Base-by-base conservation (phyloP, 2,888 invertebrate species). In the Lasioglossum vierecki region DNA sequence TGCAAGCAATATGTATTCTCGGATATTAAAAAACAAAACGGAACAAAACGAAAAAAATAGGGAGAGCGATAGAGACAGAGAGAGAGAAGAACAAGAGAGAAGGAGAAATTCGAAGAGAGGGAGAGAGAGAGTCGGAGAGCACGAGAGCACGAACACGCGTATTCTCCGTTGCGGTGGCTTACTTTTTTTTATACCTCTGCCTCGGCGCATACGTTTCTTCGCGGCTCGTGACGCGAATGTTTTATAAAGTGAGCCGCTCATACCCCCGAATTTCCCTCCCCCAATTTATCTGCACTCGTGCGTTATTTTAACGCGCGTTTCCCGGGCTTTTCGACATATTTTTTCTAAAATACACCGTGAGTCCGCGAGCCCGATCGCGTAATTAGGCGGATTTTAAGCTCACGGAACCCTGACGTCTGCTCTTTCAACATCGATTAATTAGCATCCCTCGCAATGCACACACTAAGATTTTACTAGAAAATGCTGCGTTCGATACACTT, bases 1-100 rank as follows among this genome's bases (percentile, higher is more conserved):
- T 87, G 80, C 85, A 83, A 83, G 86, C 86, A 80, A 87, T 85
- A 82, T 85, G 85, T 85, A 86, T 87, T 85, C 85, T 87, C 75
- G 72, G 63, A 85, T 83, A 80, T 78, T 71, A 78, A 79, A 63
- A 84, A 82, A 80, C 63, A 68, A 84, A 85, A 84, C 80, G 75
- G 79, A 77, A 87, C 85, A 80, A 77, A 72, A 72, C 63, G 63
- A 66, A 66, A 66, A 66, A 66, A 66, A 35, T 8, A 26, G 26
- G 5, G 13, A 60, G 26, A 49, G 49, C 5, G 18, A 53, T 22
- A 53, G 22, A 22, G 53, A 0, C 15, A 35, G 18, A 53, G 53
- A 53, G 22, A 22, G 53, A 0, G 30, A 35, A 66, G 30, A 63
- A 22, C 35, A 18, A 39, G 35, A 35, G 66, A 66, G 35, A 35